A percentile compares a stretch with the other conserved stretches of the same genome.
These are phyloP conservation scores for Murina feae DNA, from an alignment of 2,113 vertebrate species.

Conservation along the genomic window DNA sequence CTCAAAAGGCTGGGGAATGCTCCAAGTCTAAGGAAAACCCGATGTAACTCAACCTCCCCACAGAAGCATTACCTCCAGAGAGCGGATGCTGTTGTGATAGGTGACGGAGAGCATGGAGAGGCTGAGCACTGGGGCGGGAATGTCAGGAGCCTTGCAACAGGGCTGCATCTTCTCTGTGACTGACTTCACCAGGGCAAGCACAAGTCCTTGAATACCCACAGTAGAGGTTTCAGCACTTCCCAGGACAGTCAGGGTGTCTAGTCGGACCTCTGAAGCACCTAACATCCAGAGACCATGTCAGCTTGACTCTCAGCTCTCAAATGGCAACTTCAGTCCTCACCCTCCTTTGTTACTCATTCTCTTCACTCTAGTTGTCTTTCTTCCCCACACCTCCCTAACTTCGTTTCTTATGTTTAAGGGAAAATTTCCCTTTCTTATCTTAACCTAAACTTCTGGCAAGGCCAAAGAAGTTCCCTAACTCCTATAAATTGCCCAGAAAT, in stretches of 20 bases:
- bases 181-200: conserved; percentile 87
- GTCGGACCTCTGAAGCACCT: conserved; percentile 91
- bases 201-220: conserved; percentile 86
- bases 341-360: neutral
- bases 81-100: conserved; percentile 87
- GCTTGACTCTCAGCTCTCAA: neutral
- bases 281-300: conserved; percentile 28
- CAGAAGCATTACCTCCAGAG: conserved; percentile 86
- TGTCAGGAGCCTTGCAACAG: conserved; percentile 87
- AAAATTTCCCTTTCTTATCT: neutral
- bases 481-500: neutral
- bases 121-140: conserved; percentile 82
- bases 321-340: neutral
- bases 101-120: conserved; percentile 84
- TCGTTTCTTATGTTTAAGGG: neutral
- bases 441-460: neutral
- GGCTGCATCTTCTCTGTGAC: conserved; percentile 92
- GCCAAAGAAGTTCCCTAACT: neutral
- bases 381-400: neutral
- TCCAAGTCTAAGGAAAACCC: neutral
- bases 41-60: neutral
- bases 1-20: neutral
- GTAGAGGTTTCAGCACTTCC: conserved; percentile 88
- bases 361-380: neutral
- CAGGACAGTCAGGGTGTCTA: conserved; percentile 86